Base-by-base conservation (phyloP, 2,888 invertebrate genomes). In the Liposcelis brunnea region DNA sequence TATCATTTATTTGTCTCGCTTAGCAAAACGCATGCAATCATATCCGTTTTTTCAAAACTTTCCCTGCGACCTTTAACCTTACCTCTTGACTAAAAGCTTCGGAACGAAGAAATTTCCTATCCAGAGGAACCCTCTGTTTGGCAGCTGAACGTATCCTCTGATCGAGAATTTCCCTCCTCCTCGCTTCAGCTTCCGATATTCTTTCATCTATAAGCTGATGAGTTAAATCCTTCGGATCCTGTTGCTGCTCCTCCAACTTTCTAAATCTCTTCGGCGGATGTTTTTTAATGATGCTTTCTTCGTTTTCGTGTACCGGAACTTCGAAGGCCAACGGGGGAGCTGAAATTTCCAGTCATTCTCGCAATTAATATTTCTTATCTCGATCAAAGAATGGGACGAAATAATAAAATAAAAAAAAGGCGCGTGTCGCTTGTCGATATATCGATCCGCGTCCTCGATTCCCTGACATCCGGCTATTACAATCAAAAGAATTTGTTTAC, bases 241-340 rank as follows among this genome's bases (percentile, higher is more conserved):
- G 66, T 2, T 73, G 69, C 4, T 72, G 71, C 49, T 78, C 77
- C 53, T 80, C 70, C 35, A 80, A 59, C 49, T 77, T 64, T 56
- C 79, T 77, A 31, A 82, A 63, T 47, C 79, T 70, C 37, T 72
- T 71, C 0, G 82, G 81, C 0, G 80, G 79, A 48, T 77, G 72
- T 50, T 68, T 70, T 53, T 66, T 68, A 1, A 70, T 66, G 3
- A 68, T 60, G 19, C 70, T 68, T 8, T 53, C 54, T 14, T 56
- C 55, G 26, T 60, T 61, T 51, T 69, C 68, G 47, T 67, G 67
- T 31, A 75, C 53, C 0, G 74, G 72, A 11, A 76, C 72, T 58
- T 71, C 73, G 55, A 73, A 76, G 1, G 75, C 72, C 52, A 75
- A 26, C 26, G 26, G 26, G 8, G 26, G 26, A 26, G 26, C 26